Percentiles rank a stretch among this genome's conserved stretches.
Evolutionary conservation across 1,140 invertebrate species (phyloP).

Genomic region (Saccostrea cuccullata): DNA sequence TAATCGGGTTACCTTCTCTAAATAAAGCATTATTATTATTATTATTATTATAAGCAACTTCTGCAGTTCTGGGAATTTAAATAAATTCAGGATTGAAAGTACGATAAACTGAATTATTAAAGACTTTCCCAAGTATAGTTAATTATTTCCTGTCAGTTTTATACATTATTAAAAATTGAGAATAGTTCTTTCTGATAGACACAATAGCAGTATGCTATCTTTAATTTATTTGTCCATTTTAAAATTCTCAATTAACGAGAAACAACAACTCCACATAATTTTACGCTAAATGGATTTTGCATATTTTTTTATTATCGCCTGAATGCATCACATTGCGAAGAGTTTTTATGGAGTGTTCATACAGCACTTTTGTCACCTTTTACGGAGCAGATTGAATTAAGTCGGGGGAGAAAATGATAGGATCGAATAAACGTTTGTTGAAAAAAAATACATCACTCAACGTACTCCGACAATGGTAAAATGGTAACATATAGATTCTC

Average conservation of each 20-base stretch:
- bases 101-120: background rate
- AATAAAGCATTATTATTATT: too few species aligned
- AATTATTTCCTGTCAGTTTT: background rate
- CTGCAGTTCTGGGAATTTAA: too few species aligned
- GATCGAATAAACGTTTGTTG: constrained; percentile 24
- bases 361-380: background rate
- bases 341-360: background rate
- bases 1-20: too few species aligned
- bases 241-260: constrained; percentile 31
- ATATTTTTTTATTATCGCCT: background rate
- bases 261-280: background rate
- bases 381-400: constrained; percentile 21
- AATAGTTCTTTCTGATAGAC: background rate
- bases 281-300: constrained; percentile 24
- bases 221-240: constrained; percentile 30
- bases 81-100: background rate
- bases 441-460: background rate
- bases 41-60: too few species aligned
- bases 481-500: background rate
- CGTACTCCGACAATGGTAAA: background rate
- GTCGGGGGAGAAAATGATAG: constrained; percentile 1
- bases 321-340: background rate
- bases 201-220: background rate
- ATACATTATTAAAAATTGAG: background rate
- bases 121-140: background rate